Conservation (phyloP, 2,888 invertebrate species). For the Hetaerina titia region DNA sequence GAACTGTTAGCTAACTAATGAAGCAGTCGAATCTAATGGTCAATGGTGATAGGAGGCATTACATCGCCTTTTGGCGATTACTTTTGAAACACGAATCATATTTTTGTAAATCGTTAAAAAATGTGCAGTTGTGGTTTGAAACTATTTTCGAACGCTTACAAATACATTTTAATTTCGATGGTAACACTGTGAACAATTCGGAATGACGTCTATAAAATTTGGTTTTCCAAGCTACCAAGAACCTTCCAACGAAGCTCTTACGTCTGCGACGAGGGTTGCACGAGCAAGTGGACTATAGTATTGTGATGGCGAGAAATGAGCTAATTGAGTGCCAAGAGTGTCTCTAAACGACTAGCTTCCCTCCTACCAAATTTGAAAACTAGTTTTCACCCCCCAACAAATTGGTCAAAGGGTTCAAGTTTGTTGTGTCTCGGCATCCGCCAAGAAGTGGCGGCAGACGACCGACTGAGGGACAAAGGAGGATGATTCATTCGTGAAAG, state of each 20-base stretch:
- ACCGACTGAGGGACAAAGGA: not conserved
- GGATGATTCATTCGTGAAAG: not conserved
- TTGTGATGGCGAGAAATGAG: constrained; percentile 22
- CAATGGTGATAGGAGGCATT: too few relatives aligned
- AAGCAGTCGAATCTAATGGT: too few relatives aligned
- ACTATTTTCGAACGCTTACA: too few relatives aligned
- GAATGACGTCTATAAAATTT: not conserved
- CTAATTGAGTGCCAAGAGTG: constrained; percentile 36
- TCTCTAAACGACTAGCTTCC: not conserved
- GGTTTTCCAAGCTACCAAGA: not conserved
- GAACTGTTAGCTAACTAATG: too few relatives aligned
- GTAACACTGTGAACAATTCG: too few relatives aligned
- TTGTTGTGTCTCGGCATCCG: not conserved
- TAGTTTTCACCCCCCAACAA: not conserved
- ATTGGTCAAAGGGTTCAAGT: constrained; percentile 4
- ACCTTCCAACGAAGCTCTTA: not conserved
- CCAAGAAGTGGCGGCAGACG: not conserved
- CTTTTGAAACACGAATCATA: too few relatives aligned
- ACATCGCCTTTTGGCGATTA: too few relatives aligned
- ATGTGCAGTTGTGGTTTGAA: too few relatives aligned
- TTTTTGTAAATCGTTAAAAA: too few relatives aligned
- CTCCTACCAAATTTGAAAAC: not conserved
- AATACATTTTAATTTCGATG: too few relatives aligned
- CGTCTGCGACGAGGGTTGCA: not conserved
- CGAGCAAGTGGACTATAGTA: not conserved